Evolutionary conservation across 2,888 invertebrate species (phyloP), one percentile per base, ranked within the genome.

Genomic region (Drosophila robusta): DNA sequence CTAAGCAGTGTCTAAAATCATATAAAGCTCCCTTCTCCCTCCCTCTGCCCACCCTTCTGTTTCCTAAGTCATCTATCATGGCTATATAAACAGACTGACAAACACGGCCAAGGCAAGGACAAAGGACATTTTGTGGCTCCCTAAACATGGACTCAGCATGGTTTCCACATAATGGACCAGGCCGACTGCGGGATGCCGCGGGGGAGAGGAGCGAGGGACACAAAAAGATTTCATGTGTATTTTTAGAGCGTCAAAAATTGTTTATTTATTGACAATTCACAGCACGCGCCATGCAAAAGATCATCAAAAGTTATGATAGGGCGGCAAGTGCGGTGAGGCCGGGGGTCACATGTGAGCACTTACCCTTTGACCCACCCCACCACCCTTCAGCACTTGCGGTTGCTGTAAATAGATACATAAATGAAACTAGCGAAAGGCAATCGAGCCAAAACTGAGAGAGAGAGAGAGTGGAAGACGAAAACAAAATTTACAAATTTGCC

Each of bases 261-360:
- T 82, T 85, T 87, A 80, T 84, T 87, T 84, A 84, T 84, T 87
- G 84, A 78, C 78, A 78, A 84, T 87, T 80, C 84, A 72, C 87
- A 84, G 87, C 84, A 84, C 87, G 84, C 78, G 71, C 69, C 63
- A 56, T 52, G 70, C 60, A 74, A 70, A 76, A 81, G 81, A 87
- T 83, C 84, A 86, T 83, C 87, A 87, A 87, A 83, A 69, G 79
- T 75, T 80, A 80, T 83, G 70, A 80, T 39, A 29, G 36, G 12
- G n/a, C 9, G 9, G 26, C 26, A 2, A 12, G 4, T 38, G 57
- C 22, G 34, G 18, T 4, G 16, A 1, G 3, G 11, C 12, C 1
- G n/a, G 12, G 29, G 12, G 16, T 36, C 22, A 38, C 14, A 47
- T 42, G 26, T 56, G 34, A 47, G 34, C 16, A 24, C 39, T 38